Evolutionary conservation across 2,888 invertebrate genomes (phyloP).

Genomic region (Scaptomyza flava): DNA sequence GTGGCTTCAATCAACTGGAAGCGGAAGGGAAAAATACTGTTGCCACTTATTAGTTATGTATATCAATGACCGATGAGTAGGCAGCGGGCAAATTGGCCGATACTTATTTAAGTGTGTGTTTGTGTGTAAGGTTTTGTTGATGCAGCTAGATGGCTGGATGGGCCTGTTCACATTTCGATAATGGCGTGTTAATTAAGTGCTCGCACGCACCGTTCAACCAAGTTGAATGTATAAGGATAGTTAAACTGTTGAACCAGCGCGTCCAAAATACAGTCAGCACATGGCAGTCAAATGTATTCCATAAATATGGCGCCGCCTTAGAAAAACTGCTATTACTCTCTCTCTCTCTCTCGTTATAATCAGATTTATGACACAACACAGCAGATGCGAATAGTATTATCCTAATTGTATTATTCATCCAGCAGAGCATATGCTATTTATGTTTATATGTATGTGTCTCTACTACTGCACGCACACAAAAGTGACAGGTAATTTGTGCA

Average conservation of each 20-base stretch:
- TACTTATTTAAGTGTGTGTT: constrained; percentile 23
- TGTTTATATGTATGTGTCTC: constrained; percentile 2
- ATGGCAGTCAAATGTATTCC: constrained; percentile 41
- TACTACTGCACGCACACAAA: constrained; percentile 47
- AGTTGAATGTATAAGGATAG: constrained; percentile 14
- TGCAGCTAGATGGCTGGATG: constrained; percentile 3
- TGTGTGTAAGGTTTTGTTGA: constrained; percentile 18
- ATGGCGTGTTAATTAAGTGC: constrained; percentile 70
- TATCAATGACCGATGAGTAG: constrained; percentile 32
- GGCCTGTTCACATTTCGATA: constrained; percentile 44
- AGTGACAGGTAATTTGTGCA: constrained; percentile 79
- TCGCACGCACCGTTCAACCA: constrained; percentile 66
- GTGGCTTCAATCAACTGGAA: constrained; percentile 10
- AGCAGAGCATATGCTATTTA: not conserved
- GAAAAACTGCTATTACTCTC: not conserved
- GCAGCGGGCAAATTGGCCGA: constrained; percentile 40
- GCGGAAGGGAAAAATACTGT: not conserved
- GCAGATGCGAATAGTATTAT: constrained; percentile 43
- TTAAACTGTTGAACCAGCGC: constrained; percentile 13
- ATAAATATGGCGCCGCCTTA: constrained; percentile 46
- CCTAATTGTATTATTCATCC: not conserved
- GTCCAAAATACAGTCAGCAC: constrained; percentile 9
- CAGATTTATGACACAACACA: constrained; percentile 31
- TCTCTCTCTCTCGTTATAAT: constrained; percentile 24
- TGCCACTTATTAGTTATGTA: constrained; percentile 39